phyloP scores from a whole-genome alignment of 2,888 invertebrate genomes.

The Leucania comma region DNA sequence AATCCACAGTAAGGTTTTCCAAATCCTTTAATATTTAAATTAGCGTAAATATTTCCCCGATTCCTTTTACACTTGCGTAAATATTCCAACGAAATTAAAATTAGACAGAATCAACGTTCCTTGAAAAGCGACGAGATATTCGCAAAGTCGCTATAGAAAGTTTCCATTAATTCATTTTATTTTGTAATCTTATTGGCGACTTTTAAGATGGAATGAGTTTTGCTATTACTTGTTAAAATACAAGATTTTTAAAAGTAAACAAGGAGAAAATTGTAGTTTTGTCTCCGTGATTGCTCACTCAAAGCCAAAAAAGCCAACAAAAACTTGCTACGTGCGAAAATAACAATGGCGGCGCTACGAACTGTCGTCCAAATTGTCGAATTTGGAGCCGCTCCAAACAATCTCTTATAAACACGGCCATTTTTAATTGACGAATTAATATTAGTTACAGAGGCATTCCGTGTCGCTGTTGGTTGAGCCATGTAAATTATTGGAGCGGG shows the following conservation, averaged over 20 bases:
- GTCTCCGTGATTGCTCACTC: slow-evolving; percentile 38
- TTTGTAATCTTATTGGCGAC: slow-evolving; percentile 6
- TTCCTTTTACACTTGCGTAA: slow-evolving; percentile 40
- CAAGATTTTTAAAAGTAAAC: background rate
- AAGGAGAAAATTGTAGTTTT: slow-evolving; percentile 19
- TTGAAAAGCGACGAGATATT: slow-evolving; percentile 33
- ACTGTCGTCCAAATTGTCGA: slow-evolving; percentile 52
- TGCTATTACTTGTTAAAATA: background rate
- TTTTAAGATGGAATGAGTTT: slow-evolving; percentile 7
- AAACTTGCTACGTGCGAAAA: slow-evolving; percentile 54
- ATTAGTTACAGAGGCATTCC: slow-evolving; percentile 67
- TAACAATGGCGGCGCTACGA: slow-evolving; percentile 41
- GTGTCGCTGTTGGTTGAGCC: slow-evolving; percentile 72
- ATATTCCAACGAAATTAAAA: slow-evolving; percentile 46
- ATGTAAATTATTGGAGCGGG: slow-evolving; percentile 83
- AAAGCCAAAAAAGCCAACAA: slow-evolving; percentile 38
- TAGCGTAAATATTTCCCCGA: slow-evolving; percentile 39
- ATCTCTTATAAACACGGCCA: slow-evolving; percentile 54
- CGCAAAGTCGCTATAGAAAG: slow-evolving; percentile 24
- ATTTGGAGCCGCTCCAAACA: slow-evolving; percentile 60
- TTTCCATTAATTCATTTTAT: slow-evolving; percentile 29
- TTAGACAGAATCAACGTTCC: slow-evolving; percentile 29
- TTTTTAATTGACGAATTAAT: slow-evolving; percentile 73
- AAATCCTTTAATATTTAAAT: slow-evolving; percentile 40
- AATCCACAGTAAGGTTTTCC: slow-evolving; percentile 16